Percentiles rank a stretch among this genome's conserved stretches.
These are phyloP conservation scores for Conger conger DNA, from an alignment of 2,113 vertebrate species.

Conservation along the genomic window DNA sequence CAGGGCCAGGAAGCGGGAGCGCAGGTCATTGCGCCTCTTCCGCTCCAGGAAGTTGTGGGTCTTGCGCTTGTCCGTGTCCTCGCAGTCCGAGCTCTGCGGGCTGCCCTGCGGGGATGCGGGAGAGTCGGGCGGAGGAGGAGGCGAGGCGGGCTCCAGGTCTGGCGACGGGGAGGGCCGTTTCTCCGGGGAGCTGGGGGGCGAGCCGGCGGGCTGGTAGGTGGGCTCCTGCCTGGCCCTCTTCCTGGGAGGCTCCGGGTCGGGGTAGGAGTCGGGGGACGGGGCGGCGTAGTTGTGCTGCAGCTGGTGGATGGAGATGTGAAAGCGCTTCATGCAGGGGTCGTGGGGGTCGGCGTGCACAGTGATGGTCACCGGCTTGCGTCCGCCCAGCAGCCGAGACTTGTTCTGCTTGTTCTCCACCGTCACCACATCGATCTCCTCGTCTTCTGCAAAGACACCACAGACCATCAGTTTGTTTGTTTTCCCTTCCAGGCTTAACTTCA, in stretches of 20 bases:
- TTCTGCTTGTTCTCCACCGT: slow-evolving; percentile 90
- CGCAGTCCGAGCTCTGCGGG: slow-evolving; percentile 82
- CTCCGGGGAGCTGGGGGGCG: slow-evolving; percentile 43
- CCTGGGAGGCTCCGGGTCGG: slow-evolving; percentile 52
- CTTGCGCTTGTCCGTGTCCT: slow-evolving; percentile 90
- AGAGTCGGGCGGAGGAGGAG: slow-evolving; percentile 49
- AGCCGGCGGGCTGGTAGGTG: slow-evolving; percentile 53
- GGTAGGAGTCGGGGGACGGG: slow-evolving; percentile 75
- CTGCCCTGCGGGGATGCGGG: slow-evolving; percentile 58
- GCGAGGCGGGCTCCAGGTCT: slow-evolving; percentile 23
- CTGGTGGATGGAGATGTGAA: slow-evolving; percentile 95
- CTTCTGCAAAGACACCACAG: slow-evolving; percentile 59
- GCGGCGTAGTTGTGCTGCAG: slow-evolving; percentile 97
- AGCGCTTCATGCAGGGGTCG: slow-evolving; percentile 87
- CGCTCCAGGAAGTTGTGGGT: slow-evolving; percentile 94
- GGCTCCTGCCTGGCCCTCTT: slow-evolving; percentile 63
- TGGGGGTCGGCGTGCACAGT: slow-evolving; percentile 82
- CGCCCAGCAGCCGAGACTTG: slow-evolving; percentile 75
- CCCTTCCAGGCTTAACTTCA: neutral
- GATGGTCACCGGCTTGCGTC: slow-evolving; percentile 87
- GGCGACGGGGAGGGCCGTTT: slow-evolving; percentile 48
- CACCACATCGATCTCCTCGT: slow-evolving; percentile 93
- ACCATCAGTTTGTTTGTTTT: neutral
- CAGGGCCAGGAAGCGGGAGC: slow-evolving; percentile 87
- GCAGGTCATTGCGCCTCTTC: slow-evolving; percentile 89